Percentiles rank a stretch among this genome's conserved stretches.
Conservation (phyloP, 2,113 vertebrate genomes). For the Melospiza melodia region DNA sequence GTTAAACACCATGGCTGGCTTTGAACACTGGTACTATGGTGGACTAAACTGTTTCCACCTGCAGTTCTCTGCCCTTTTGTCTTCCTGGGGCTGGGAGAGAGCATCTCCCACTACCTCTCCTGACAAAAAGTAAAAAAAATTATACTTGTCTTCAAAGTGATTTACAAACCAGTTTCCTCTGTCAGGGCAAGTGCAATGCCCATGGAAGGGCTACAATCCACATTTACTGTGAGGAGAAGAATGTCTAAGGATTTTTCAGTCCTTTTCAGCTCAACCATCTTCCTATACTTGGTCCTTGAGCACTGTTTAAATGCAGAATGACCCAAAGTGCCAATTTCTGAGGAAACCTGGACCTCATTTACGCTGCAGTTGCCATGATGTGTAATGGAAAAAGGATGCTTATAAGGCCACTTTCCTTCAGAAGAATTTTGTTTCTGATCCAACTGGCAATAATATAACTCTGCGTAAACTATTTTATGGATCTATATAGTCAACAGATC, state of each 20-base stretch:
- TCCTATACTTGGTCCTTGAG: not conserved
- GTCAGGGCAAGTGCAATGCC: not conserved
- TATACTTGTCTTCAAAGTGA: not conserved
- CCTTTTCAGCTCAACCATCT: not conserved
- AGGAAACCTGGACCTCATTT: not conserved
- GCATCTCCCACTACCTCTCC: not conserved
- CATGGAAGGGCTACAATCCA: not conserved
- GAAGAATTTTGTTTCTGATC: constrained; percentile 41
- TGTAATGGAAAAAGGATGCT: constrained; percentile 23
- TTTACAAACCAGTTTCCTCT: not conserved
- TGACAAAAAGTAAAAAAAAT: not conserved
- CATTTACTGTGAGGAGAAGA: not conserved
- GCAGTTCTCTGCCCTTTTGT: not conserved
- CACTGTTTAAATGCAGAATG: not conserved
- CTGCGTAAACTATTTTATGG: constrained; percentile 51
- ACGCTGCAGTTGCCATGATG: not conserved
- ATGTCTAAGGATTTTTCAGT: not conserved
- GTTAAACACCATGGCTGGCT: not conserved
- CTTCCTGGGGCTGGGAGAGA: not conserved
- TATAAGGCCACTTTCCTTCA: constrained; percentile 10
- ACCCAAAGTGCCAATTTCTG: not conserved
- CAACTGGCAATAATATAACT: constrained; percentile 23
- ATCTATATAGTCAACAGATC: constrained; percentile 62
- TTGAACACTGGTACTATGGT: not conserved
- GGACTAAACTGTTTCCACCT: not conserved